Evolutionary conservation across 1,140 invertebrate species (phyloP).

Genomic region (Apocrypta bakeri): DNA sequence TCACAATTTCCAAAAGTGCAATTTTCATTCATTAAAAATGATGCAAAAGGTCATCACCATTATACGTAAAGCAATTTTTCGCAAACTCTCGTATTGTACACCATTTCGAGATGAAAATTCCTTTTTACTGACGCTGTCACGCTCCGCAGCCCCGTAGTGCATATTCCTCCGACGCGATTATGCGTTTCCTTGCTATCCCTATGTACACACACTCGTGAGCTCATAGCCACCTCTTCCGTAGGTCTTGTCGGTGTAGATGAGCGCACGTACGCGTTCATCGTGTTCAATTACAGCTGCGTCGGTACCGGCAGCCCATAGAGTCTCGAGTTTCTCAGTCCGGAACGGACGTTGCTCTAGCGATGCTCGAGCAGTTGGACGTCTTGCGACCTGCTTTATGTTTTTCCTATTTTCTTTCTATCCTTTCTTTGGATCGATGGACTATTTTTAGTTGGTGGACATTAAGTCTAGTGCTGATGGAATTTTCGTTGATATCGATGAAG

Average conservation of each 20-base stretch:
- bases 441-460: background rate
- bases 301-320: background rate
- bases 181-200: slow-evolving; percentile 35
- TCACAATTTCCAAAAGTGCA: background rate
- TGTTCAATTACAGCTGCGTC: slow-evolving; percentile 64
- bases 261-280: slow-evolving; percentile 31
- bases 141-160: slow-evolving; percentile 43
- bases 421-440: background rate
- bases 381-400: background rate
- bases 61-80: background rate
- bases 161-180: slow-evolving; percentile 55
- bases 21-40: background rate
- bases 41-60: background rate
- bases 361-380: background rate
- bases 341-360: slow-evolving; percentile 70
- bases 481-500: background rate
- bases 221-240: background rate
- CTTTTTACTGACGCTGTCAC: slow-evolving; percentile 26
- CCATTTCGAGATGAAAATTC: background rate
- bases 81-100: background rate
- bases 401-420: background rate
- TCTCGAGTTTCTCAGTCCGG: slow-evolving; percentile 63
- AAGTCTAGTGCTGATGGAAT: background rate
- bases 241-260: background rate
- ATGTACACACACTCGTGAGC: slow-evolving; percentile 40